Conservation (phyloP, 2,888 invertebrate genomes). For the Pristionchus mayeri region DNA sequence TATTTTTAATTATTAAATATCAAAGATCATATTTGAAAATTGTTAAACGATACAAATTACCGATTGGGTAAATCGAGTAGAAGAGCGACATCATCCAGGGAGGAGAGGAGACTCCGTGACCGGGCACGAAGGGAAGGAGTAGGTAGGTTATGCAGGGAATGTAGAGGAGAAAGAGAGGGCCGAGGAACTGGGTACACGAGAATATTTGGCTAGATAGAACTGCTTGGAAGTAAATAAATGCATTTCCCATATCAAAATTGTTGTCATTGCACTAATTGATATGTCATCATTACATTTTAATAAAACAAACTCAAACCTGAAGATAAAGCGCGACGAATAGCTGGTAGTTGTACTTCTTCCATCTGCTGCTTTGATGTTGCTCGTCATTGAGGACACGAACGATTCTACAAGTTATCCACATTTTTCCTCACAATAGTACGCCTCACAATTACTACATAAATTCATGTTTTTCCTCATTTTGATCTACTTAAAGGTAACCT, state of each 20-base stretch:
- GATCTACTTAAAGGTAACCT: background rate
- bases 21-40: background rate
- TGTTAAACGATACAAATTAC: too few relatives aligned
- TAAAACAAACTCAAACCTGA: too few relatives aligned
- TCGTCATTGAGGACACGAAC: background rate
- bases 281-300: too few relatives aligned
- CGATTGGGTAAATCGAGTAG: slow-evolving; percentile 23
- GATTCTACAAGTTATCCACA: background rate
- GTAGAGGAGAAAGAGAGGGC: slow-evolving; percentile 6
- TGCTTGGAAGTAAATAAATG: too few relatives aligned
- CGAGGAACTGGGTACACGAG: slow-evolving; percentile 33
- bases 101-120: background rate
- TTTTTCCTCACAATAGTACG: too few relatives aligned
- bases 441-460: too few relatives aligned
- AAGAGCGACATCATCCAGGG: background rate
- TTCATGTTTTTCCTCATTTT: background rate
- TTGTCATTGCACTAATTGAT: too few relatives aligned
- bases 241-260: too few relatives aligned
- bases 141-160: background rate
- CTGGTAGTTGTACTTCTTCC: slow-evolving; percentile 13
- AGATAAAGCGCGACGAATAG: slow-evolving; percentile 17
- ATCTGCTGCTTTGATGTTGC: background rate
- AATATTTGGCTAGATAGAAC: too few relatives aligned
- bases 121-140: background rate
- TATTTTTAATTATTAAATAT: too few relatives aligned